Evolutionary conservation across 2,797 vertebrate species (phyloP), one percentile per base, ranked within the genome.

Genomic region (Poecilia gillii): DNA sequence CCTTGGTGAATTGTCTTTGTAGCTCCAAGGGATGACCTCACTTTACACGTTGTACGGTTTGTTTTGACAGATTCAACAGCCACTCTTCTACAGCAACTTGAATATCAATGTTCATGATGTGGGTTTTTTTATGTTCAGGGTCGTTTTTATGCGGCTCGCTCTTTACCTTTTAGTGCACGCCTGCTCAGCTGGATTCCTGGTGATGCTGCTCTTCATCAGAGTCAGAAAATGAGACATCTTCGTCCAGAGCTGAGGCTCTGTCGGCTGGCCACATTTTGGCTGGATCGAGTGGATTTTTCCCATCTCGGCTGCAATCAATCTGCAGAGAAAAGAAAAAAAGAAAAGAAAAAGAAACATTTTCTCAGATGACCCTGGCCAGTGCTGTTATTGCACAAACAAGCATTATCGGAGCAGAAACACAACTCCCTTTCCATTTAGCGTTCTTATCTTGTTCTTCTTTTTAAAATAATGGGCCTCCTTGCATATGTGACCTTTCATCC

Each of bases 221-320:
- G 83, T 84, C 64, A 96, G 90, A 81, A 95, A 94, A 66, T 88
- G 88, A 28, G 92, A 87, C 91, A 96, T 85, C 74, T 93, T 95
- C 0, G 82, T 92, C 96, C 96, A 96, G 75, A 96, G 91, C 2
- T 89, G 80, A 70, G 95, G 90, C 76, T 94, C 81, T 1, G 16
- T 85, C 1, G 90, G 77, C 14, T 3, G 76, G 59, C 74, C 64
- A 8, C 75, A 62, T 28, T 87, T 76, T 25, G 87, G 83, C 81
- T 85, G 90, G 80, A 96, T 95, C 0, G 95, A 92, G 90, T 96
- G 95, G 85, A 96, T 91, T 84, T 85, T 95, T 71, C 92, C 95
- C 94, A 95, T 86, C 82, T 95, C 95, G 12, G 85, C 76, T 12
- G 95, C 95, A 9, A 96, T 94, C 86, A 96, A 86, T 89, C 95